phyloP scores from a whole-genome alignment of 2,113 vertebrate species.

The Nesoenas mayeri region DNA sequence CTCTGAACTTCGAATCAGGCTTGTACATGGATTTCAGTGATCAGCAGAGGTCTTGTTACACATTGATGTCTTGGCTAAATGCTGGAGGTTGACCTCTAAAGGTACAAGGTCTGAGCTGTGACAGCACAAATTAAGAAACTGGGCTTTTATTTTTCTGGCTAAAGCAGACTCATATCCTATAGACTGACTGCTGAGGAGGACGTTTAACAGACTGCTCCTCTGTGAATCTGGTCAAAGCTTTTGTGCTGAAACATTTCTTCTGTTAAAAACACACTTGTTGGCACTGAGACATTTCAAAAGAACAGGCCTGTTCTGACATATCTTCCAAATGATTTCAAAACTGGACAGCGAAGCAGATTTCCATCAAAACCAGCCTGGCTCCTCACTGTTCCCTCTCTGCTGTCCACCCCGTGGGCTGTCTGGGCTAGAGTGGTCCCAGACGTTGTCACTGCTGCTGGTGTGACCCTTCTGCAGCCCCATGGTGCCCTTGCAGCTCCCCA shows the following conservation, averaged over 20 bases:
- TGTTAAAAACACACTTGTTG: conserved; percentile 7
- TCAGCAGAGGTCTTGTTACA: not conserved
- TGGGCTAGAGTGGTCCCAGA: not conserved
- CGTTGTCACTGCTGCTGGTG: not conserved
- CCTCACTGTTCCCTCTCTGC: not conserved
- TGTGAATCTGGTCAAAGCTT: conserved; percentile 37
- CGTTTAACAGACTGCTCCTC: not conserved
- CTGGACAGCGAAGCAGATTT: conserved; percentile 1
- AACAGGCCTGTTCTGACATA: not conserved
- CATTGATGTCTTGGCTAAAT: not conserved
- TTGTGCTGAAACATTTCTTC: conserved; percentile 30
- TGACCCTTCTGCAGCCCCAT: not conserved
- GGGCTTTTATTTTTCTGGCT: not conserved
- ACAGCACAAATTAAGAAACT: not conserved
- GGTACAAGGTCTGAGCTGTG: not conserved
- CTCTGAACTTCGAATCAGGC: not conserved
- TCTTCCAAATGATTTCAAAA: conserved; percentile 17
- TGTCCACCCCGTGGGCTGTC: not conserved
- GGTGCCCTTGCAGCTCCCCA: not conserved
- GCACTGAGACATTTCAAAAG: conserved; percentile 7
- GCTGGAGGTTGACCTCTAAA: not conserved
- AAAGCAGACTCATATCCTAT: not conserved
- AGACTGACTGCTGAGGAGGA: not conserved
- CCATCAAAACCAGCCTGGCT: not conserved
- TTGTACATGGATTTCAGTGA: not conserved